phyloP scores from a whole-genome alignment of 2,113 vertebrate genomes.

The Dolichotis patagonum region DNA sequence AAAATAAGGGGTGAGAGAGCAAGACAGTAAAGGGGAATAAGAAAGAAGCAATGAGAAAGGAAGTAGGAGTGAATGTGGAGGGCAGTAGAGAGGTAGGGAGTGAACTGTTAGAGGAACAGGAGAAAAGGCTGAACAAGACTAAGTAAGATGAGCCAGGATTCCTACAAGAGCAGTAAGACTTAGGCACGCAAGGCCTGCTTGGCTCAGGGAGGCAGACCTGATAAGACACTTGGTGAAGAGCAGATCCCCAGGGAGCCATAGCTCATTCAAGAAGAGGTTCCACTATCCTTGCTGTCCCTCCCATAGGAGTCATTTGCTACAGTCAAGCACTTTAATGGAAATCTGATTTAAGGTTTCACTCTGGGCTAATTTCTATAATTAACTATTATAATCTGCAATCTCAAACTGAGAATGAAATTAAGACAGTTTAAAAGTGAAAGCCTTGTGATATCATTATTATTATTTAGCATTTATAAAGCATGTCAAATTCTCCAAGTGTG shows the following conservation, averaged over 20 bases:
- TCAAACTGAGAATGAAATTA: conserved; percentile 72
- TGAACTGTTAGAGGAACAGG: not conserved
- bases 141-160: not conserved
- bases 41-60: not conserved
- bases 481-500: conserved; percentile 51
- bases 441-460: conserved; percentile 64
- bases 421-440: conserved; percentile 75
- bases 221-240: not conserved
- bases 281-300: not conserved
- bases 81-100: not conserved
- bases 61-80: not conserved
- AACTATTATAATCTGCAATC: conserved; percentile 71
- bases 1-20: not conserved
- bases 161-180: not conserved
- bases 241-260: not conserved
- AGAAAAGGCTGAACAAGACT: not conserved
- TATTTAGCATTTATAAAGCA: conserved; percentile 73
- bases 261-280: not conserved
- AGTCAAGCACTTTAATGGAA: conserved; percentile 59
- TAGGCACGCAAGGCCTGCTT: not conserved
- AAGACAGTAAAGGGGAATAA: not conserved
- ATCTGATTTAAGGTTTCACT: conserved; percentile 68
- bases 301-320: conserved; percentile 57
- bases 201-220: not conserved
- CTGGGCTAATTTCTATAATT: conserved; percentile 78